Evolutionary conservation across 2,797 vertebrate genomes (phyloP), one percentile per base, ranked within the genome.

Genomic region (Etheostoma perlongum): DNA sequence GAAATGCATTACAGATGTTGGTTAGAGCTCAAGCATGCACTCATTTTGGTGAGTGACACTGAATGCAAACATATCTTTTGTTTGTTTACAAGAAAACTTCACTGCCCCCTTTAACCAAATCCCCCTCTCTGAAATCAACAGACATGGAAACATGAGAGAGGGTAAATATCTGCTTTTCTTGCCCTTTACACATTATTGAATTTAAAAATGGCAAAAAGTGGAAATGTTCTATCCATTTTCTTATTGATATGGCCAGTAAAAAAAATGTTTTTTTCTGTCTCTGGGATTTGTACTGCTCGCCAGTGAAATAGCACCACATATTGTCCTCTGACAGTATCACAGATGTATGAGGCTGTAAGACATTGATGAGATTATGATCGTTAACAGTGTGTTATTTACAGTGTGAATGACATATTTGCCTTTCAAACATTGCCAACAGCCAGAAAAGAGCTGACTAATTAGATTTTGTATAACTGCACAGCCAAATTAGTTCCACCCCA

Each of bases 401-500:
- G 8, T 9, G 64, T 54, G 71, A 83, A 78, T 76, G 46, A 72
- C 78, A 82, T 66, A 68, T 81, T 73, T 79, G 49, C 66, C 71
- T 85, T 77, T 83, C 68, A 79, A 72, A 74, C 55, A n/a, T 77
- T 51, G 55, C 65, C 40, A 42, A 52, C 51, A 53, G 60, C n/a
- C 79, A 62, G 62, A 81, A 70, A 40, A 13, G 36, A 36, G 55
- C 51, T 55, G 62, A 67, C 73, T 86, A 78, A 85, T 86, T 87
- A 58, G 46, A 85, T 86, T 83, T 70, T 74, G 19, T 64, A n/a
- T 79, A 83, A 83, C 72, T 75, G 70, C 60, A 25, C 33, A 44
- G 74, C 14, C 74, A 85, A 82, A 89, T 91, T 88, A 90, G 77
- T 90, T 89, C 85, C 76, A 83, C 77, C 64, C 74, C 64, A 64